Evolutionary conservation across 1,140 invertebrate species (phyloP).

Genomic region (Drosophila subpulchrella): DNA sequence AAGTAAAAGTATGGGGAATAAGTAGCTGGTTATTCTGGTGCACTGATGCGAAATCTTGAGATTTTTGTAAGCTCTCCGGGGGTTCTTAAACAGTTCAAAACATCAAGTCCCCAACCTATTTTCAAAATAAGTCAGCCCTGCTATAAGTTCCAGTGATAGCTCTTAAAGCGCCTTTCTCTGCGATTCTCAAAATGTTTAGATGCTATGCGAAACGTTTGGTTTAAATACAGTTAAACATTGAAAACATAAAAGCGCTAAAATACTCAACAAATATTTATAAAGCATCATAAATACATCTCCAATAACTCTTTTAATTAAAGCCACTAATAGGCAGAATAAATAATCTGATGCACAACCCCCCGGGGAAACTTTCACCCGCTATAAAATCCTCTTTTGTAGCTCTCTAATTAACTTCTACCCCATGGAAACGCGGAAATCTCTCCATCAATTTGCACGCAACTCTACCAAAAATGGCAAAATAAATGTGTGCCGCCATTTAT

Average conservation of each 20-base stretch:
- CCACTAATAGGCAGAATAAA: slow-evolving; percentile 1
- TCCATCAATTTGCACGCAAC: slow-evolving; percentile 45
- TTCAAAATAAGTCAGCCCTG: not conserved
- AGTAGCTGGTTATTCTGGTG: slow-evolving; percentile 15
- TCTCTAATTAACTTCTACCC: slow-evolving; percentile 37
- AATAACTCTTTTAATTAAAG: slow-evolving; percentile 22
- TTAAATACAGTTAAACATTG: not conserved
- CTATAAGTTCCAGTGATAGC: too few relatives aligned
- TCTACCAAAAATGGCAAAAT: slow-evolving; percentile 28
- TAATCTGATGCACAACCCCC: slow-evolving; percentile 22
- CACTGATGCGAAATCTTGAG: not conserved
- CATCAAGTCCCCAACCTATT: not conserved
- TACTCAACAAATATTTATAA: not conserved
- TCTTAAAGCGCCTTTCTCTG: not conserved
- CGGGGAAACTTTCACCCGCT: slow-evolving; percentile 32
- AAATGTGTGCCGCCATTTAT: slow-evolving; percentile 23
- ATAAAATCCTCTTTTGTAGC: slow-evolving; percentile 9
- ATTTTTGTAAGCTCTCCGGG: not conserved
- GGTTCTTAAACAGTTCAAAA: not conserved
- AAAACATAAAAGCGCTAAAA: not conserved
- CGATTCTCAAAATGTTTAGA: not conserved
- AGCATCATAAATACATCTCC: not conserved
- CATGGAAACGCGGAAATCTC: slow-evolving; percentile 30
- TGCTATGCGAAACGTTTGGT: too few relatives aligned
- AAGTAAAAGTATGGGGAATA: slow-evolving; percentile 38